Evolutionary conservation across 1,140 invertebrate species (phyloP).

Genomic region (Hyles vespertilio): DNA sequence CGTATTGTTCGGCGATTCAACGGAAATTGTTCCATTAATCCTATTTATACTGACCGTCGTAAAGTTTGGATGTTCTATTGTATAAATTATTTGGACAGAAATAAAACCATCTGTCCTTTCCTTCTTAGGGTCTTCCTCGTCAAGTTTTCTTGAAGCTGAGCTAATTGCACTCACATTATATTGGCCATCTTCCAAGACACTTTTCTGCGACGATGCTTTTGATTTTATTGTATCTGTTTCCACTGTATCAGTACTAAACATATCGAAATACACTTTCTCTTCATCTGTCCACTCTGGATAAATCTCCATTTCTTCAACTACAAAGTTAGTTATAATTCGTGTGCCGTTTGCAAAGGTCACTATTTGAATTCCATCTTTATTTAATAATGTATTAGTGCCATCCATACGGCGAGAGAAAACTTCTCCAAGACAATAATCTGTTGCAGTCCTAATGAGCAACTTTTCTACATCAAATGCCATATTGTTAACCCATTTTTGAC

Average conservation of each 20-base stretch:
- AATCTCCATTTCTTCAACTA: constrained; percentile 62
- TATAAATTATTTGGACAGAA: constrained; percentile 67
- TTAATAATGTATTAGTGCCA: constrained; percentile 72
- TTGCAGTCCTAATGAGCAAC: constrained; percentile 68
- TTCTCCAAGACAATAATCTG: constrained; percentile 74
- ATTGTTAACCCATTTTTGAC: constrained; percentile 46
- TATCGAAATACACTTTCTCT: constrained; percentile 44
- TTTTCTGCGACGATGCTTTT: constrained; percentile 46
- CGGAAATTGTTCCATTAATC: constrained; percentile 40
- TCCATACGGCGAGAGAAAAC: constrained; percentile 74
- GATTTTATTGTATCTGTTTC: constrained; percentile 30
- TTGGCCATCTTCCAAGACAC: constrained; percentile 14
- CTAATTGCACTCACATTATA: constrained; percentile 21
- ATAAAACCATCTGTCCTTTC: constrained; percentile 64
- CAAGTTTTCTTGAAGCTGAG: constrained; percentile 24
- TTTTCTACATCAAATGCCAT: constrained; percentile 52
- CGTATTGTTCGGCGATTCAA: constrained; percentile 54
- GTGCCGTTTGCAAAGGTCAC: constrained; percentile 72
- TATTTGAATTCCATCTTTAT: constrained; percentile 69
- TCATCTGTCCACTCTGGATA: constrained; percentile 58
- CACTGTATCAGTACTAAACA: constrained; percentile 26
- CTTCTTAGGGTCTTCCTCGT: constrained; percentile 24
- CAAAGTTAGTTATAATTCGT: constrained; percentile 65
- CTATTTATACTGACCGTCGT: constrained; percentile 70
- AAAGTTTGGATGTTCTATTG: constrained; percentile 75